phyloP scores from a whole-genome alignment of 2,113 vertebrate genomes.

The Henicopernis longicauda region DNA sequence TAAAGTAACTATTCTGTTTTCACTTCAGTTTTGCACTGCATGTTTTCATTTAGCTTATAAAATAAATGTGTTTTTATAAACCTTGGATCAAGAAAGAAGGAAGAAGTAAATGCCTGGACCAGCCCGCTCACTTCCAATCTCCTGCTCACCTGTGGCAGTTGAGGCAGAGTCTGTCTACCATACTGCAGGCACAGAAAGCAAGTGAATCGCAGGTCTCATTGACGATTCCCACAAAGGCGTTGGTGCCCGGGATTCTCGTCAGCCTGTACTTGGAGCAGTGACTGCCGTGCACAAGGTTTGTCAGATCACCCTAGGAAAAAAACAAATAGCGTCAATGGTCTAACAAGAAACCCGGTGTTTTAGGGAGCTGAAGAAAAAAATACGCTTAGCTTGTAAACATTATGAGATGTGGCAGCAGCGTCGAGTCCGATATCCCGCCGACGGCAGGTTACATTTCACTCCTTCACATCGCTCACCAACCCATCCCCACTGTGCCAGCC shows the following conservation, averaged over 20 bases:
- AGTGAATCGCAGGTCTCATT: conserved; percentile 96
- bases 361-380: not conserved
- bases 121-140: fast-evolving
- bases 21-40: not conserved
- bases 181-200: conserved; percentile 97
- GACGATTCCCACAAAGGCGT: conserved; percentile 94
- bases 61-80: fast-evolving
- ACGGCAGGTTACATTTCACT: not conserved
- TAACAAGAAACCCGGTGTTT: not conserved
- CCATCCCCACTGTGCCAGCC: fast-evolving
- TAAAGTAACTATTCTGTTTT: not conserved
- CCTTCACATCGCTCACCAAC: fast-evolving
- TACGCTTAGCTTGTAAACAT: not conserved
- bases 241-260: conserved; percentile 92
- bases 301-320: conserved; percentile 86
- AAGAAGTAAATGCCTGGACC: not conserved
- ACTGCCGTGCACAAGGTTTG: conserved; percentile 96
- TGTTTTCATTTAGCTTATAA: not conserved
- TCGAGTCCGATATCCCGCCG: fast-evolving
- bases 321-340: not conserved
- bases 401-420: not conserved
- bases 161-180: conserved; percentile 96
- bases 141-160: conserved; percentile 92
- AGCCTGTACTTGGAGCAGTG: conserved; percentile 96
- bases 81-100: not conserved